Evolutionary conservation across 2,797 vertebrate genomes (phyloP).

Genomic region (Mus caroli): DNA sequence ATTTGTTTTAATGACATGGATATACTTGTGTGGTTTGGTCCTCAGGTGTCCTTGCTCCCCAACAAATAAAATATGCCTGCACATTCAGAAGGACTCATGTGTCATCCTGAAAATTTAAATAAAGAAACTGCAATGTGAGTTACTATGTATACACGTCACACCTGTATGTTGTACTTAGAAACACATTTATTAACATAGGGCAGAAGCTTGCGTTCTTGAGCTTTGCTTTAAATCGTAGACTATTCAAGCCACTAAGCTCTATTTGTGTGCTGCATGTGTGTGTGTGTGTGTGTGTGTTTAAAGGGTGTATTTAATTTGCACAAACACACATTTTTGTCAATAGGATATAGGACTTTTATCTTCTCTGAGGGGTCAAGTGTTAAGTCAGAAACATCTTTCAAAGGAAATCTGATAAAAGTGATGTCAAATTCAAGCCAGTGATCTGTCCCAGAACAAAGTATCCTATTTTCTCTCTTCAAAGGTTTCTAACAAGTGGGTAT

Average conservation of each 20-base stretch:
- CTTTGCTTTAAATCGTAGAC: constrained; percentile 62
- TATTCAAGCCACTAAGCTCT: constrained; percentile 22
- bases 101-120: constrained; percentile 14
- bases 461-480: constrained; percentile 80
- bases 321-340: constrained; percentile 81
- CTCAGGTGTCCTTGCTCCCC: neutral
- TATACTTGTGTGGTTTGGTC: neutral
- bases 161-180: neutral
- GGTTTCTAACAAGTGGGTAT: constrained; percentile 82
- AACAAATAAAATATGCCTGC: neutral
- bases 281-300: constrained; percentile 39
- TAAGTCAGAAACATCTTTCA: constrained; percentile 87
- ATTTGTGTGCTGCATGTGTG: neutral
- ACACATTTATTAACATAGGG: neutral
- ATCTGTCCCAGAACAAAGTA: constrained; percentile 83
- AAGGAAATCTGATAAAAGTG: constrained; percentile 87
- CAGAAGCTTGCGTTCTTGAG: constrained; percentile 56
- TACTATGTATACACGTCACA: rapidly evolving
- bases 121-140: neutral
- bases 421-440: constrained; percentile 87
- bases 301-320: constrained; percentile 71
- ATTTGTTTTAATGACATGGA: neutral
- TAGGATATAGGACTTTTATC: constrained; percentile 84
- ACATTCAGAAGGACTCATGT: neutral
- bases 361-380: constrained; percentile 83